These are phyloP conservation scores for Neoaliturus tenellus DNA, from an alignment of 2,888 invertebrate genomes.

Conservation along the genomic window DNA sequence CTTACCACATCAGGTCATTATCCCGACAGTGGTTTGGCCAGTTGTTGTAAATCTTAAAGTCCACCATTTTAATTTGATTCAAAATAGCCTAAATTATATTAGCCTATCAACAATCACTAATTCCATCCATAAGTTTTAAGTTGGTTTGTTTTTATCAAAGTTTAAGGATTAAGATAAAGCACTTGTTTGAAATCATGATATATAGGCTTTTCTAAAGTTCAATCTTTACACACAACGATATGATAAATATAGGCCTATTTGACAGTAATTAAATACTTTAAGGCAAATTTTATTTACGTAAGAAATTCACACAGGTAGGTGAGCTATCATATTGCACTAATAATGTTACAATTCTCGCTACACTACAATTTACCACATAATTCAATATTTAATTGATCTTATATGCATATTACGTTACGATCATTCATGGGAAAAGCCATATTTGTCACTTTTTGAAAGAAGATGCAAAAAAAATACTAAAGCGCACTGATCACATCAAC, in stretches of 20 bases:
- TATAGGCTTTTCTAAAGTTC: background rate
- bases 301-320: background rate
- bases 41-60: constrained; percentile 55
- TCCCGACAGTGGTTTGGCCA: constrained; percentile 55
- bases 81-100: background rate
- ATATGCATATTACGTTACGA: constrained; percentile 29
- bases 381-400: background rate
- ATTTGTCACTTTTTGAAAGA: constrained; percentile 55
- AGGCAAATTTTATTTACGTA: background rate
- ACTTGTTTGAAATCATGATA: background rate
- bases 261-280: background rate
- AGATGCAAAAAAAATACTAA: constrained; percentile 54
- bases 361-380: background rate
- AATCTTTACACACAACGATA: background rate
- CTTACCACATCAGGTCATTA: constrained; percentile 56
- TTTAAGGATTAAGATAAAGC: too few species aligned
- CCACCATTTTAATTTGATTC: constrained; percentile 39
- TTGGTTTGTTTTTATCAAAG: too few species aligned
- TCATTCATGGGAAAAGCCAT: constrained; percentile 54
- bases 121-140: too few species aligned
- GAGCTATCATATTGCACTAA: background rate
- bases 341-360: background rate
- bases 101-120: background rate
- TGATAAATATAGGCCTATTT: constrained; percentile 30
- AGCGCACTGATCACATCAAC: constrained; percentile 55